Conservation (phyloP, 2,797 vertebrate genomes). For the Poecilia wingei region DNA sequence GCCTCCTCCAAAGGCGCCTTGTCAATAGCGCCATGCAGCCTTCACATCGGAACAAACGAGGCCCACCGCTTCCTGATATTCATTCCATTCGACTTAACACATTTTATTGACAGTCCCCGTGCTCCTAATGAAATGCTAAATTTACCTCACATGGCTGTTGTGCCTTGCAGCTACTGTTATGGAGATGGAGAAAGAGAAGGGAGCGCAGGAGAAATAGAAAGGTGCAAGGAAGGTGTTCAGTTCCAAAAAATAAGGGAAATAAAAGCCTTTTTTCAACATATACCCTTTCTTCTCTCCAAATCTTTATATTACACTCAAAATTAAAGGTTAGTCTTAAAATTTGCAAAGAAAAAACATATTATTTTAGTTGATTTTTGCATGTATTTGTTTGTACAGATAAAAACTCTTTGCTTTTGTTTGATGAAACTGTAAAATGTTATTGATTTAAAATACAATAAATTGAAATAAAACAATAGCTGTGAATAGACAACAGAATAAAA, state of each 20-base stretch:
- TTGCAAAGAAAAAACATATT: background rate
- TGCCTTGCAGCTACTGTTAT: conserved; percentile 81
- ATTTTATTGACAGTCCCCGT: conserved; percentile 86
- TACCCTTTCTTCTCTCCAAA: conserved; percentile 68
- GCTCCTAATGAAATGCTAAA: conserved; percentile 88
- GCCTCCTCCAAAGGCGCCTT: conserved; percentile 80
- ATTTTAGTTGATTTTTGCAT: background rate
- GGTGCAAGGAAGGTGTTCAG: conserved; percentile 76
- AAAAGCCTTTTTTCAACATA: conserved; percentile 17
- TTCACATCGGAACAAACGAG: conserved; percentile 81
- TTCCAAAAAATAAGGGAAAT: conserved; percentile 56
- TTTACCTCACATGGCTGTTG: conserved; percentile 82
- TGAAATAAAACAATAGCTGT: background rate
- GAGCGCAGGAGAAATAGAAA: conserved; percentile 73
- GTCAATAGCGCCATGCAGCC: conserved; percentile 79
- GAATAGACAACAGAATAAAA: background rate
- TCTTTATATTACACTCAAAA: conserved; percentile 68
- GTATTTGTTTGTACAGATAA: background rate
- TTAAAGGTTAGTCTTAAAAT: conserved; percentile 72
- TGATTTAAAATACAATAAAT: background rate
- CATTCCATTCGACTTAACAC: conserved; percentile 88
- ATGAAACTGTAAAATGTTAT: background rate
- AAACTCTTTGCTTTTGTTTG: background rate
- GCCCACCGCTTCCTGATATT: conserved; percentile 80
- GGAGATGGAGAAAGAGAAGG: conserved; percentile 69